Evolutionary conservation across 2,888 invertebrate species (phyloP).

Genomic region (Leptinotarsa juncta): DNA sequence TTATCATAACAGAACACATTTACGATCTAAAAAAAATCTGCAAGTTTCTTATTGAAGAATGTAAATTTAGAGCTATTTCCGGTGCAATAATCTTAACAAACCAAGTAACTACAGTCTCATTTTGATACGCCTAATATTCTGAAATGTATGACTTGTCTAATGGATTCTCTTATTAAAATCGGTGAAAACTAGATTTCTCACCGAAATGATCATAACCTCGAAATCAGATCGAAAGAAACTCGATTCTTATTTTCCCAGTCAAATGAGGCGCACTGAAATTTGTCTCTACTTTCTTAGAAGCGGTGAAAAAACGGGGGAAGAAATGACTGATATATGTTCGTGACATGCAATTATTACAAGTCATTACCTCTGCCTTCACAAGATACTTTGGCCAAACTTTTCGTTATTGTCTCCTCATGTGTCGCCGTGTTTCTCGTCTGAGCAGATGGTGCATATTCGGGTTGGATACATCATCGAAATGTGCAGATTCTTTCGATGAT

Average conservation of each 20-base stretch:
- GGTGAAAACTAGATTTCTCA: not conserved
- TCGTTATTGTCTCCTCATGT: constrained; percentile 18
- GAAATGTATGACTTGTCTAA: no score
- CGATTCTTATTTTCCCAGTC: constrained; percentile 5
- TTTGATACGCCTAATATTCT: no score
- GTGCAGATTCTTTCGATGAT: not conserved
- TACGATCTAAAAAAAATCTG: no score
- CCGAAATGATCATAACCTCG: constrained; percentile 7
- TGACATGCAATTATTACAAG: constrained; percentile 32
- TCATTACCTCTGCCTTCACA: constrained; percentile 32
- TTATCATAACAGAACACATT: no score
- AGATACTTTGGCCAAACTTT: constrained; percentile 31
- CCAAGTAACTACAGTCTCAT: no score
- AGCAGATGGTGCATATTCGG: constrained; percentile 7
- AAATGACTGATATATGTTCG: constrained; percentile 32
- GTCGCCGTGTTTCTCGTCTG: constrained; percentile 11
- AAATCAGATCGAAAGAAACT: not conserved
- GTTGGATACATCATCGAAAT: constrained; percentile 10
- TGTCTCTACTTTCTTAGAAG: constrained; percentile 16
- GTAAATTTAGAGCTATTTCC: no score
- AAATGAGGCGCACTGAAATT: constrained; percentile 20
- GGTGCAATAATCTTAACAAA: no score
- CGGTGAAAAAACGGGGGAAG: constrained; percentile 19
- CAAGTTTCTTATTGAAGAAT: no score
- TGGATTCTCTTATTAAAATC: no score